Evolutionary conservation across 2,113 vertebrate genomes (phyloP), one percentile per base, ranked within the genome.

Genomic region (Oncorhynchus gorbuscha): DNA sequence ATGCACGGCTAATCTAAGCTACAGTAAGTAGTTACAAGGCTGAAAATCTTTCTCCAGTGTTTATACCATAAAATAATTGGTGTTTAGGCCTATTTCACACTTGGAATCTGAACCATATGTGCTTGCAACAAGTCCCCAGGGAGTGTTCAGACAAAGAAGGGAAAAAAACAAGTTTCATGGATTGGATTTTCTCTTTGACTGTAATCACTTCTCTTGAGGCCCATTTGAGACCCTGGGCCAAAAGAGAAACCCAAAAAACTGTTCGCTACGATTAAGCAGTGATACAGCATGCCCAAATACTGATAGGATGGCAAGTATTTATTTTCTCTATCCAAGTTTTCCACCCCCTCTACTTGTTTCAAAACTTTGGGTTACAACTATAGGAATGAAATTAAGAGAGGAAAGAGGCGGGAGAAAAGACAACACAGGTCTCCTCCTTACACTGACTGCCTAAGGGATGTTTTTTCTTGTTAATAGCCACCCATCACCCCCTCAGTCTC

Each of bases 401-500:
- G 64, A 13, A 64, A 71, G 55, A 22, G 59, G n/a, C 39, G 9
- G 59, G n/a, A 22, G 30, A 20, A 28, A 39, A 51, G 16, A 82
- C 90, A 89, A 82, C 84, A 86, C 83, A 88, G 85, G 84, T 91
- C 79, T 65, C 72, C 89, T 71, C 83, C 80, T 11, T 86, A 90
- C 76, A 81, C 71, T 85, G 83, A 81, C 71, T 85, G 83, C 64
- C 90, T 85, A 85, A 81, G 76, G 85, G 91, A 87, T 92, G 89
- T 93, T 93, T 92, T 89, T 89, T 90, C 91, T 92, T 89, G 88
- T 90, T 92, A 93, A 91, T 86, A 88, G 90, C 90, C 87, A 91
- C 85, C 91, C 93, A 88, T 92, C 86, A 85, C 79, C 89, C 39
- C 80, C 85, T 92, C 81, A 85, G 82, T 87, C 89, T 90, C 89